Base-by-base conservation (phyloP, 2,888 invertebrate species). In the Synergus itoensis region DNA sequence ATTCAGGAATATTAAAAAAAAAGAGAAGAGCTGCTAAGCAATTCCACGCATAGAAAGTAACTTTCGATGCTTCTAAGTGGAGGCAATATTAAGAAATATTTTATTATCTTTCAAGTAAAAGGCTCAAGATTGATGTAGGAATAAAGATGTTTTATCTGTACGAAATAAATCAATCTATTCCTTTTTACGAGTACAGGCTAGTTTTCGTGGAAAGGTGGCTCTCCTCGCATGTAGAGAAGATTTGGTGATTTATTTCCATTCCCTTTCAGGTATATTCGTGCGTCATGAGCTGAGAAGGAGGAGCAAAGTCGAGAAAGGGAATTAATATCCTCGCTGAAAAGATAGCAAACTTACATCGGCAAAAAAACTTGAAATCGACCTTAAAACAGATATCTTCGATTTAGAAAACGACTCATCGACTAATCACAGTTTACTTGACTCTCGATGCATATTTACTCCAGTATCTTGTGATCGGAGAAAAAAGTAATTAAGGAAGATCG, bases 241-340 rank as follows among this genome's bases (percentile, higher is more conserved):
- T 45, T 45, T 69, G 45, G 45, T 69, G 69, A 69, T 69, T 69
- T 69, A 69, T 69, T 14, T 69, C 28, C 69, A 48, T 69, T 69
- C 45, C 9, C 28, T 9, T 53, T 73, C 48, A 73, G 53, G 73
- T 73, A 73, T 16, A 53, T 9, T 28, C 43, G 67, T 18, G 67
- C 67, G 67, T 67, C 67, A 43, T 67, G 43, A 12, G 14, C 4
- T 45, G 18, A 60, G 18, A 21, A 21, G 11, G 11, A 60, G 12
- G 4, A 4, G 21, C 12, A 21, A 12, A 60, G 21, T 60, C 21
- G 12, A 60, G 21, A 60, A 60, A 21, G 60, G 12, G 60, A 60
- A 60, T 60, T 60, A 21, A 60, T 60, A 21, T 18, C 21, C 21
- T 60, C 8, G 12, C 12, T 18, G 12, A 60, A 60, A 60, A 60